A percentile compares a stretch with the other conserved stretches of the same genome.
Evolutionary conservation across 2,797 vertebrate species (phyloP).

Genomic region (Notolabrus celidotus): DNA sequence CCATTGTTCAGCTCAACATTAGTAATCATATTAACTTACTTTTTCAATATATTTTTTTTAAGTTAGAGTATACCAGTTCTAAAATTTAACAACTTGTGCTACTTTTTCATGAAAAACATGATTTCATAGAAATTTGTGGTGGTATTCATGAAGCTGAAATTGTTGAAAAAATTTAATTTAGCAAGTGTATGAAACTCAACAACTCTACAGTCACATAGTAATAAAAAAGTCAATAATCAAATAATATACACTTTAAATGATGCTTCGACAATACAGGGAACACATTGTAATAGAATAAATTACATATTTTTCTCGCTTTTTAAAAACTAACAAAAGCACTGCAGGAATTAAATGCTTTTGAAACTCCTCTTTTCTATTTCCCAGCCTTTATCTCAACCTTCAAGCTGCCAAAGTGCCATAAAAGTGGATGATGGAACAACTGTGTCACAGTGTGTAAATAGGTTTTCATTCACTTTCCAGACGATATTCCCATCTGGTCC

Average conservation of each 20-base stretch:
- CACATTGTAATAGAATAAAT: slow-evolving; percentile 18
- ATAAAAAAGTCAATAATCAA: too few species aligned
- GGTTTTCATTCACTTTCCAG: slow-evolving; percentile 52
- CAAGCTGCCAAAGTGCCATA: slow-evolving; percentile 31
- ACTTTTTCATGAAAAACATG: too few species aligned
- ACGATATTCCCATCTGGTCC: slow-evolving; percentile 45
- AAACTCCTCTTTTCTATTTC: slow-evolving; percentile 20
- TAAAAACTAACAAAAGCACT: too few species aligned
- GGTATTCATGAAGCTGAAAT: neutral
- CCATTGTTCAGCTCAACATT: neutral
- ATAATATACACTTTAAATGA: too few species aligned
- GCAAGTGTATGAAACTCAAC: neutral
- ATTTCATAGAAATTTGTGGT: neutral
- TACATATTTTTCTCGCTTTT: too few species aligned
- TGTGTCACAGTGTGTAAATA: slow-evolving; percentile 21
- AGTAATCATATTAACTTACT: neutral
- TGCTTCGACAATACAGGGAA: neutral
- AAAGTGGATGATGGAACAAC: slow-evolving; percentile 43
- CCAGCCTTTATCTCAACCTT: slow-evolving; percentile 35
- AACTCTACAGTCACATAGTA: neutral
- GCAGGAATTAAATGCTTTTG: neutral
- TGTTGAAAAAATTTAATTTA: neutral
- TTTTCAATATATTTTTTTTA: neutral
- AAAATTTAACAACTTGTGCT: too few species aligned
- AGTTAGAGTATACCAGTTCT: too few species aligned